Evolutionary conservation across 2,113 vertebrate species (phyloP).

Genomic region (Genyomyrus donnyi): DNA sequence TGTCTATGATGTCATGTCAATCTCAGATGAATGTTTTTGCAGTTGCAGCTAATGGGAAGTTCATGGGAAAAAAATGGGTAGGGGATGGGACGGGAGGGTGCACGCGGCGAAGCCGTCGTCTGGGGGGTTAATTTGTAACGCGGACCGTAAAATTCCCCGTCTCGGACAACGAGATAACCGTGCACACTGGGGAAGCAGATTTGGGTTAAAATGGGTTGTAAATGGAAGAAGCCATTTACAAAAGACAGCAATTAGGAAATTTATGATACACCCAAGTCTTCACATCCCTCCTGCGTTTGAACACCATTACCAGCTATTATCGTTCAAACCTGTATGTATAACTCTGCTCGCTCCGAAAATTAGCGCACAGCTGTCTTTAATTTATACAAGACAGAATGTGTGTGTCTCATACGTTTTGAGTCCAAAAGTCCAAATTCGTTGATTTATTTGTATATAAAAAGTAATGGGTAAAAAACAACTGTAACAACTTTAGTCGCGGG

Average conservation of each 20-base stretch:
- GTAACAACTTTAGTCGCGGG: not conserved
- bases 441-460: not conserved
- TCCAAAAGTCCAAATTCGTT: not conserved
- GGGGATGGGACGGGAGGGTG: conserved; percentile 30
- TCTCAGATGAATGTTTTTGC: conserved; percentile 18
- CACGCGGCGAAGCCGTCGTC: conserved; percentile 18
- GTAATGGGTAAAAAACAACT: not conserved
- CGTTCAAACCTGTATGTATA: not conserved
- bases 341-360: not conserved
- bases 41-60: conserved; percentile 28
- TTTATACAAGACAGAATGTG: not conserved
- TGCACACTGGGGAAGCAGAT: conserved; percentile 14
- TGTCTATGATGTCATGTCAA: not conserved
- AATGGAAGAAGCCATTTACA: conserved; percentile 10
- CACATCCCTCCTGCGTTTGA: not conserved
- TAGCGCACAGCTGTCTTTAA: not conserved
- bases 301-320: not conserved
- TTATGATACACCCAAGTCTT: not conserved
- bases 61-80: conserved; percentile 26
- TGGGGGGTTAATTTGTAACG: conserved; percentile 32
- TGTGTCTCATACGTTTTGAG: not conserved
- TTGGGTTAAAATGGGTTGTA: not conserved
- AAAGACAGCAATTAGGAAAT: not conserved
- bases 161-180: conserved; percentile 30
- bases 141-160: conserved; percentile 30